Base-by-base conservation (phyloP, 2,113 vertebrate species). In the Gulo gulo region DNA sequence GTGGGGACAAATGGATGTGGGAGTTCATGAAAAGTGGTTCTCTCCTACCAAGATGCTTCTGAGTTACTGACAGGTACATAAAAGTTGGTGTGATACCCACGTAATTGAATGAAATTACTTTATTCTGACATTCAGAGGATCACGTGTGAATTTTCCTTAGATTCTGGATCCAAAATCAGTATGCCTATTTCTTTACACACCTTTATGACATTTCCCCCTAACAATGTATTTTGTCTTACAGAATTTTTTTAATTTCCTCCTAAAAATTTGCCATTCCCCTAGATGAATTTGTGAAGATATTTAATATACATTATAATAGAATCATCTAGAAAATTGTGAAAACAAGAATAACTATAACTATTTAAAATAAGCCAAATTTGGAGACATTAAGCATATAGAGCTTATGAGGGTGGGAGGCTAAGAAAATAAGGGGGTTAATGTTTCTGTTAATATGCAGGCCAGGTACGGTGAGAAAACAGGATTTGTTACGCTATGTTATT, bases 371-470 rank as follows among this genome's bases (percentile, higher is more conserved):
- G 47, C 7, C 52, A 82, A 26, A 57, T 86, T 55, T 83, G 12
- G 36, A 42, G 57, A 34, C 12, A 87, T 23, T 65, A 79, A 10
- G 10, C 4, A 47, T 92, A 69, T 29, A 96, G 9, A 18, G 26
- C 8, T 73, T 3, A 7, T 20, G 52, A 31, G 59, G 55, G 21
- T 90, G 42, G 52, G 93, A 61, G 83, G 31, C 59, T 85, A n/a
- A 81, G 79, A 95, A 96, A 98, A n/a, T 31, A 16, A n/a, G 9
- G 73, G 42, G 31, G 12, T 12, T 12, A 0, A 31, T 95, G 73
- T 96, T 96, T 82, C 47, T 20, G 91, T 61, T 55, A 83, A 78
- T 71, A 96, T 31, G 31, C 26, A 95, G 93, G 71, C 9, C 7
- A 2, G 74, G 42, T 74, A 76, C 9, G n/a, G 6, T 26, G 57